Percentiles rank a stretch among this genome's conserved stretches.
Conservation (phyloP, 1,140 invertebrate genomes). For the Aphis gossypii region DNA sequence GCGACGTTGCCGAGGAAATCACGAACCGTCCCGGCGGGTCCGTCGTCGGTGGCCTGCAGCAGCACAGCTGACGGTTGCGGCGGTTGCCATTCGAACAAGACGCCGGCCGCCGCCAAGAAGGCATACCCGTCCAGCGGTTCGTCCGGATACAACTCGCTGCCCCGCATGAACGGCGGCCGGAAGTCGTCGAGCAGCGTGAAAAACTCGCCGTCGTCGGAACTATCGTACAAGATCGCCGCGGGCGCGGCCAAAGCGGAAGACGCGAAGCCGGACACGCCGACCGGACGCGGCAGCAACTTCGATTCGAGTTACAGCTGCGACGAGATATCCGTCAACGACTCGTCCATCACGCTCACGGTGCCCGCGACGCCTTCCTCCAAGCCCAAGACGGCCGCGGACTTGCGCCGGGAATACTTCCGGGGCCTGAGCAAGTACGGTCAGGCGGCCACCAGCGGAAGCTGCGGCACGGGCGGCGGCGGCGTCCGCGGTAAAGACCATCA, state of each 20-base stretch:
- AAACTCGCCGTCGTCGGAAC: conserved; percentile 38
- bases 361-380: neutral
- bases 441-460: neutral
- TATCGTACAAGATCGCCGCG: conserved; percentile 33
- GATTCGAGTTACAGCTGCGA: conserved; percentile 55
- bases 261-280: conserved; percentile 13
- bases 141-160: conserved; percentile 63
- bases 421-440: conserved; percentile 23
- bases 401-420: conserved; percentile 49
- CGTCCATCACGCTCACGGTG: neutral
- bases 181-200: conserved; percentile 12
- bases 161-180: conserved; percentile 59
- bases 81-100: neutral
- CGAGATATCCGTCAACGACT: conserved; percentile 54
- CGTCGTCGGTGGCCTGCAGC: conserved; percentile 55
- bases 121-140: conserved; percentile 61
- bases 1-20: conserved; percentile 59
- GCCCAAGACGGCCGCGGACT: conserved; percentile 42
- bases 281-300: conserved; percentile 32
- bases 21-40: conserved; percentile 22
- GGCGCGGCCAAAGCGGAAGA: neutral
- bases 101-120: conserved; percentile 52
- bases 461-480: neutral
- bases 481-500: neutral
- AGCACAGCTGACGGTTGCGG: neutral